Percentiles rank a stretch among this genome's conserved stretches.
These are phyloP conservation scores for Nemurella pictetii DNA, from an alignment of 2,888 invertebrate genomes.

Conservation along the genomic window DNA sequence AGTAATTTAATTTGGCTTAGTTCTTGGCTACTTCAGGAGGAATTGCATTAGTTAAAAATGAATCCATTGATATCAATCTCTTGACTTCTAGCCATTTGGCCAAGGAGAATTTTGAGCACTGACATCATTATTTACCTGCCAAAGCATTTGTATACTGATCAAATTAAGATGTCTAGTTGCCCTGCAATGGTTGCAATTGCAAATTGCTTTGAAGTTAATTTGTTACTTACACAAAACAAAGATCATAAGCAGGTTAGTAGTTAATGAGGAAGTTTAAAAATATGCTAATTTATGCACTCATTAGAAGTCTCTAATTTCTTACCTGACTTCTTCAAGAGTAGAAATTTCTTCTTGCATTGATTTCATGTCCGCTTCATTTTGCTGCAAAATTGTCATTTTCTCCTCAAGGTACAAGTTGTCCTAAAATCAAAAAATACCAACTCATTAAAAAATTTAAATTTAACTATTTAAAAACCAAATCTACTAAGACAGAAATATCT, in stretches of 20 bases:
- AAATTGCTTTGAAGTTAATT: no score
- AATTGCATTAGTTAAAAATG: no score
- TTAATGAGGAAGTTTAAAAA: no score
- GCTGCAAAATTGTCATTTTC: slow-evolving; percentile 65
- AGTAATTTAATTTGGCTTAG: no score
- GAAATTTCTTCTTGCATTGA: slow-evolving; percentile 82
- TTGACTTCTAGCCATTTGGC: neutral
- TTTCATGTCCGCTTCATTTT: slow-evolving; percentile 75
- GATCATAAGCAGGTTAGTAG: no score
- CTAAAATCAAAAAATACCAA: slow-evolving; percentile 51
- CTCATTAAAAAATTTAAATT: neutral
- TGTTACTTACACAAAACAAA: no score
- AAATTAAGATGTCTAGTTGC: neutral
- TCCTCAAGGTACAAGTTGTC: slow-evolving; percentile 73
- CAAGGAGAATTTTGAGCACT: no score
- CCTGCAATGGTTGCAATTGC: neutral
- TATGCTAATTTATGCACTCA: no score
- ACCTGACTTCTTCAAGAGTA: slow-evolving; percentile 84
- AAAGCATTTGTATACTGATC: neutral
- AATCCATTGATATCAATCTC: neutral
- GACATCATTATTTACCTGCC: neutral
- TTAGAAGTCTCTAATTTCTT: slow-evolving; percentile 46
- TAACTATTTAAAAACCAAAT: neutral
- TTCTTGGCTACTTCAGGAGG: no score
- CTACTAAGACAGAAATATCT: neutral